A percentile compares a stretch with the other conserved stretches of the same genome.
phyloP scores from a whole-genome alignment of 2,888 invertebrate genomes.

The Argyresthia albistria region DNA sequence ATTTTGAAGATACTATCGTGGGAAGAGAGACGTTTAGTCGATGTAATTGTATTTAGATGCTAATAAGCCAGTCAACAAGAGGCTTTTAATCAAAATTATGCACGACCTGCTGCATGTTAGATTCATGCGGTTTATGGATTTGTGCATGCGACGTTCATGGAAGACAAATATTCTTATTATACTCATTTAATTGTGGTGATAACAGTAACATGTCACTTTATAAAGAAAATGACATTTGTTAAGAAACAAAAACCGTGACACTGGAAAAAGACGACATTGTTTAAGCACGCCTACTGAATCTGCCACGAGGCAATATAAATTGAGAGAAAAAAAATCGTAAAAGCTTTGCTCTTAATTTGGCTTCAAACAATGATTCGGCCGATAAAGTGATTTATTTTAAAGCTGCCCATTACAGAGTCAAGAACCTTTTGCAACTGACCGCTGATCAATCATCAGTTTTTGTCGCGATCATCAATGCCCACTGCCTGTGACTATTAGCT shows the following conservation, averaged over 20 bases:
- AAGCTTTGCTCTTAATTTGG: slow-evolving; percentile 19
- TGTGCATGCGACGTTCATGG: not conserved
- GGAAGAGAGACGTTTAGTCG: slow-evolving; percentile 51
- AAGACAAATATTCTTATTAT: no score
- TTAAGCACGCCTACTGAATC: slow-evolving; percentile 31
- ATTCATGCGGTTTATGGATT: not conserved
- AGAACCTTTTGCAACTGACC: slow-evolving; percentile 36
- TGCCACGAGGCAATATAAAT: slow-evolving; percentile 28
- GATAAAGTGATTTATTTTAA: slow-evolving; percentile 27
- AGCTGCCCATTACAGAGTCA: slow-evolving; percentile 27
- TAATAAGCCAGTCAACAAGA: slow-evolving; percentile 46
- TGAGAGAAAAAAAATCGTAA: slow-evolving; percentile 18
- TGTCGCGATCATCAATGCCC: slow-evolving; percentile 30
- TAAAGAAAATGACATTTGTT: slow-evolving; percentile 31
- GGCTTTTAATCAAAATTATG: slow-evolving; percentile 19
- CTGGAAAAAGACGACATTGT: slow-evolving; percentile 28
- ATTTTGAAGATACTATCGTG: slow-evolving; percentile 52
- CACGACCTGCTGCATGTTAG: not conserved
- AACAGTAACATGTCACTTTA: slow-evolving; percentile 5
- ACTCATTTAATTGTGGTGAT: no score
- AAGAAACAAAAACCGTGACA: slow-evolving; percentile 39
- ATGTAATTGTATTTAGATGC: slow-evolving; percentile 47
- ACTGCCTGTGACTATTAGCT: not conserved
- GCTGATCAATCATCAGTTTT: slow-evolving; percentile 56
- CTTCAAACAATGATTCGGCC: slow-evolving; percentile 24